phyloP scores from a whole-genome alignment of 2,888 invertebrate genomes.

The Meiosimyza decipiens region DNA sequence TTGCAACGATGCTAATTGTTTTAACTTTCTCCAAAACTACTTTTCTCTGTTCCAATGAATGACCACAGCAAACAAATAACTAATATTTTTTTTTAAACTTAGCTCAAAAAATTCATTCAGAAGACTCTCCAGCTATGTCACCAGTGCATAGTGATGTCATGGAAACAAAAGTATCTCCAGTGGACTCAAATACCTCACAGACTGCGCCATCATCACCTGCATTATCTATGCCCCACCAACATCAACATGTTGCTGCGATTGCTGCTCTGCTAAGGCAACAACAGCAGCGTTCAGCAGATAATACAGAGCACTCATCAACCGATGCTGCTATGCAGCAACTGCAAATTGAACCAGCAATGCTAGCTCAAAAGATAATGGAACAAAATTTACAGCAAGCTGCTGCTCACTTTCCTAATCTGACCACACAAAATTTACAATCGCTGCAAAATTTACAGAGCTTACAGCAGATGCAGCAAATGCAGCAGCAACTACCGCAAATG shows the following conservation, averaged over 20 bases:
- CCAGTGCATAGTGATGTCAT: slow-evolving; percentile 26
- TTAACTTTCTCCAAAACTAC: background rate
- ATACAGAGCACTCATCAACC: slow-evolving; percentile 12
- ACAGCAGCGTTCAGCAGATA: slow-evolving; percentile 45
- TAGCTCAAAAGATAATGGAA: slow-evolving; percentile 40
- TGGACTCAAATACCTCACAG: slow-evolving; percentile 29
- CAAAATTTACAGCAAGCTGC: slow-evolving; percentile 41
- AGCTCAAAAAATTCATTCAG: slow-evolving; percentile 8
- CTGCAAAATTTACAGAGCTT: slow-evolving; percentile 55
- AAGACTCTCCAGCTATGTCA: slow-evolving; percentile 5
- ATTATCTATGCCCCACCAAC: slow-evolving; percentile 69
- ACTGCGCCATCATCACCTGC: slow-evolving; percentile 26
- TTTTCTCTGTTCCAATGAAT: background rate
- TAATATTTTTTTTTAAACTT: slow-evolving; percentile 2
- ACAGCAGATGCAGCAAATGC: slow-evolving; percentile 63
- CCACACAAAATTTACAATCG: slow-evolving; percentile 56
- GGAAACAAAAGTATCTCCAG: slow-evolving; percentile 26
- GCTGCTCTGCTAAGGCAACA: slow-evolving; percentile 55
- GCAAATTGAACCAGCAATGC: slow-evolving; percentile 36
- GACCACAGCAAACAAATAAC: no score
- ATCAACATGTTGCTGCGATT: slow-evolving; percentile 50
- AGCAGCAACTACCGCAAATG: slow-evolving; percentile 58
- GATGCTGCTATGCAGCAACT: slow-evolving; percentile 41
- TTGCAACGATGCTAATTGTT: background rate
- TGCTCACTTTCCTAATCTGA: slow-evolving; percentile 43